Base-by-base conservation (phyloP, 2,113 vertebrate genomes). In the Machaerirhynchus nigripectus region DNA sequence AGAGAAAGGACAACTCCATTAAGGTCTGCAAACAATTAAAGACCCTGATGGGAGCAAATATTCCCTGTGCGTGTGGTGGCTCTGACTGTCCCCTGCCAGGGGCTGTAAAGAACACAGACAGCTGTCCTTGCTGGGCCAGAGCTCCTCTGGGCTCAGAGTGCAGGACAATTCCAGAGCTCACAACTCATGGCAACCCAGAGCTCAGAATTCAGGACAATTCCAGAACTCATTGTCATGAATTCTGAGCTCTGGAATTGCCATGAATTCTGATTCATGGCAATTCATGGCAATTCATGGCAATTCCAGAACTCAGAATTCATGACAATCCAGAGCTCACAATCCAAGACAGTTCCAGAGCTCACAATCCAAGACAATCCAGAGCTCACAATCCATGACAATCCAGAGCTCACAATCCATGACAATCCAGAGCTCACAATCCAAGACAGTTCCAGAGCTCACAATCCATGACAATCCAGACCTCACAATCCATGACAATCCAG, bases 321-420 rank as follows among this genome's bases (percentile, higher is more conserved):
- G 42, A 1, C 11, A 76, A 6, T 40, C 23, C 35, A 77, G 37
- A 61, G 6, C 10, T 50, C 57, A 50, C 0, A 6, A 19, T 2
- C 1, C 21, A 49, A 1, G 28, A 0, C 3, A 35, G 11, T 52
- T 39, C 23, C 42, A 39, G 27, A 63, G 7, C 8, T 63, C 35
- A 49, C 1, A 31, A 9, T 15, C 0, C 28, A 40, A 1, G 16
- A 0, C 6, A 26, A 7, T 6, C 20, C n/a, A 49, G 15, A 39
- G 4, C 8, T 30, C 73, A 60, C 0, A 11, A 8, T 26, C 1
- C 26, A 22, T 1, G 35, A 1, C 1, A 40, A 6, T 12, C 59
- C 14, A 33, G 28, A 33, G 13, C 2, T 77, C 21, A 15, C 0
- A 42, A 12, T 4, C 0, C 15, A 60, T 3, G 42, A 1, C 20